Evolutionary conservation across 2,113 vertebrate species (phyloP), one percentile per base, ranked within the genome.

Genomic region (Bombycilla garrulus): DNA sequence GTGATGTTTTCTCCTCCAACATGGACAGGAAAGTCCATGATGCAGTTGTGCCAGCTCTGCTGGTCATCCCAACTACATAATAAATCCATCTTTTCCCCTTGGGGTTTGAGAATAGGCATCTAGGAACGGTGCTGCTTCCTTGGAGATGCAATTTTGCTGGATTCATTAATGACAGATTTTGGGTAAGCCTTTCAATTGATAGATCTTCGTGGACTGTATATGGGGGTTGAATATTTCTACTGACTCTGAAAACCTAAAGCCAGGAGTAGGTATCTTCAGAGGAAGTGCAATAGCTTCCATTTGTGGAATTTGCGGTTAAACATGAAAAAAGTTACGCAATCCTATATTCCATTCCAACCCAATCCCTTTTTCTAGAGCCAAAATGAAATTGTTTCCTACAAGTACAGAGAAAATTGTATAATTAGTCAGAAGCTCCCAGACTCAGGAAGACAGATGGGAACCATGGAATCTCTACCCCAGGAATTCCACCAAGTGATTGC

Each of bases 301-400:
- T 86, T 78, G 47, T 71, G 85, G 91, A 96, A 90, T 94, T 76
- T 91, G 91, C 61, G 89, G 90, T 94, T 92, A 74, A 88, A 78
- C 60, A 96, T 60, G 48, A 81, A 93, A 93, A 93, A 93, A 78
- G 45, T 95, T 93, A 94, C 1, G 19, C 88, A 96, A 94, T 90
- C 35, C 71, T 73, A 67, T 92, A 88, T 64, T 93, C 44, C 76
- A 77, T 71, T 83, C 91, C 96, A 95, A 92, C 51, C 22, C 64
- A 83, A 90, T 71, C 81, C 82, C 92, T 94, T 95, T 73, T 92
- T 92, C 94, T 81, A 86, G 22, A 64, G 96, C 93, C 95, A 97
- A 94, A 90, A 80, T 36, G 6, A 84, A 94, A 97, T 96, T 94
- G 71, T 95, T 95, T 95, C 92, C 95, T 91, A 96, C 85, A 90